These are phyloP conservation scores for Menura novaehollandiae DNA, from an alignment of 2,113 vertebrate genomes.

Conservation along the genomic window DNA sequence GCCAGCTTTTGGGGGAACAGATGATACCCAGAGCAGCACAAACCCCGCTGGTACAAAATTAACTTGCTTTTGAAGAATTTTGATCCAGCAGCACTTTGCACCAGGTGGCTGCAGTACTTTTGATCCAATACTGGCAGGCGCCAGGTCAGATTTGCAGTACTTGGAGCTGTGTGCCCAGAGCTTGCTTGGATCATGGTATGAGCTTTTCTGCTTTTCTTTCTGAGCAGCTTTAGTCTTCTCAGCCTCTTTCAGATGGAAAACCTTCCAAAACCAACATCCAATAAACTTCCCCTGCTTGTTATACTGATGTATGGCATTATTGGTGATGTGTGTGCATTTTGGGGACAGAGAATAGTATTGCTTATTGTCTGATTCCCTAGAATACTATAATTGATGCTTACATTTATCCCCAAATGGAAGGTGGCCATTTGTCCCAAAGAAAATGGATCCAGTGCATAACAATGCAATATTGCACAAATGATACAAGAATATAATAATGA, in stretches of 20 bases:
- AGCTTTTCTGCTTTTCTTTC: slow-evolving; percentile 24
- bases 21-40: slow-evolving; percentile 51
- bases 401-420: slow-evolving; percentile 4
- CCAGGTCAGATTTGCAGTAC: slow-evolving; percentile 22
- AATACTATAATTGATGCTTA: neutral
- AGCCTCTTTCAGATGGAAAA: neutral
- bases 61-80: slow-evolving; percentile 57
- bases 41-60: slow-evolving; percentile 50
- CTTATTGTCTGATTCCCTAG: neutral
- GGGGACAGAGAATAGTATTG: neutral
- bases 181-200: neutral
- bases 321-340: neutral
- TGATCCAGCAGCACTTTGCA: slow-evolving; percentile 56
- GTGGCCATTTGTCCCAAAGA: neutral
- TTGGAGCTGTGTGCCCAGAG: neutral
- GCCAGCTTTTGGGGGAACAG: slow-evolving; percentile 56
- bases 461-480: neutral
- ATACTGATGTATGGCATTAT: neutral
- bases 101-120: slow-evolving; percentile 54
- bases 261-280: neutral
- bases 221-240: neutral
- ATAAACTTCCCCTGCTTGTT: neutral
- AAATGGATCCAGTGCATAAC: neutral
- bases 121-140: slow-evolving; percentile 5
- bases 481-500: neutral